Conservation (phyloP, 1,140 invertebrate species). For the Megalonaias nervosa region DNA sequence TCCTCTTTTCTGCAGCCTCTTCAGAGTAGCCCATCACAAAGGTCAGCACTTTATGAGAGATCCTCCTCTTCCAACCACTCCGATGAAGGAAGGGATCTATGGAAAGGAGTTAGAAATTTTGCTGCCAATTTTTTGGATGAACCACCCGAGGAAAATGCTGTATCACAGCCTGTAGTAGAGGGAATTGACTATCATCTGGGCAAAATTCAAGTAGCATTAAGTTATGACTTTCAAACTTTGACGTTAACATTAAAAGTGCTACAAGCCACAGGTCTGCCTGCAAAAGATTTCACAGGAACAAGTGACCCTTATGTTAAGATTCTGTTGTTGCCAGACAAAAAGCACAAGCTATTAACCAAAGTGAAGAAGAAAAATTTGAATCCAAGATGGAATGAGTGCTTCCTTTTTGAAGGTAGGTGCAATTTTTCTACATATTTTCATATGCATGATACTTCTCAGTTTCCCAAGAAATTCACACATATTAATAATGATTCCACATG, state of each 20-base stretch:
- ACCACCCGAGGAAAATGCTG: constrained; percentile 47
- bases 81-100: constrained; percentile 29
- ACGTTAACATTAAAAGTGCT: constrained; percentile 86
- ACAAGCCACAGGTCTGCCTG: constrained; percentile 89
- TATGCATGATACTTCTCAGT: not conserved
- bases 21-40: not conserved
- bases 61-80: not conserved
- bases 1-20: not conserved
- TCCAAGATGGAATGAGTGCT: constrained; percentile 98
- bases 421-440: not conserved
- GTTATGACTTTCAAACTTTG: constrained; percentile 96
- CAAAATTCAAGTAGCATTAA: constrained; percentile 91
- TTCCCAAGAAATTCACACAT: not conserved
- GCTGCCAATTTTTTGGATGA: constrained; percentile 66
- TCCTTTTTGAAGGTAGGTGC: constrained; percentile 92
- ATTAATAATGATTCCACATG: no score
- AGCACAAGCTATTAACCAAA: constrained; percentile 97
- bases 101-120: constrained; percentile 55
- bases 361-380: constrained; percentile 96
- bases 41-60: not conserved
- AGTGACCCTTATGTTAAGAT: constrained; percentile 81
- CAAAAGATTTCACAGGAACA: constrained; percentile 94
- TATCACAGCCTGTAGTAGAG: constrained; percentile 50
- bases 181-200: constrained; percentile 67
- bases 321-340: constrained; percentile 95